Conservation (phyloP, 2,113 vertebrate genomes). For the Epinephelus cyanopodus region DNA sequence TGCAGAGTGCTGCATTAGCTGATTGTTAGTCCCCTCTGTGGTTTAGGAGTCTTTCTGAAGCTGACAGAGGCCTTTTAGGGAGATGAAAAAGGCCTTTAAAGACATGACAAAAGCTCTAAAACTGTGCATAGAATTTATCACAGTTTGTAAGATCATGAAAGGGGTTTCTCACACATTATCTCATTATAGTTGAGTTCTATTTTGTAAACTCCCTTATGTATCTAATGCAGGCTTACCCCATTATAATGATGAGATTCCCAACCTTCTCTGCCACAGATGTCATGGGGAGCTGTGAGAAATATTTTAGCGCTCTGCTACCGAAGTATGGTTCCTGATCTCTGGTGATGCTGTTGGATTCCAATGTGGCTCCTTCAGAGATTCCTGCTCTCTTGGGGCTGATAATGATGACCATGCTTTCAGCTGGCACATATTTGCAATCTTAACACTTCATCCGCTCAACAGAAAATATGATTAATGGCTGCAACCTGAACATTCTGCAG, state of each 20-base stretch:
- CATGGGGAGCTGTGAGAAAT: background rate
- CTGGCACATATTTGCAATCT: constrained; percentile 40
- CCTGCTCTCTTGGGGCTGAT: constrained; percentile 27
- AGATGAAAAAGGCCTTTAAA: constrained; percentile 18
- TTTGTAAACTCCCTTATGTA: constrained; percentile 4
- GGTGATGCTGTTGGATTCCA: constrained; percentile 22
- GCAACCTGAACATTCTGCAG: background rate
- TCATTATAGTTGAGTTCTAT: constrained; percentile 20
- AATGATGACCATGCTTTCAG: constrained; percentile 45
- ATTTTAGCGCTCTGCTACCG: background rate
- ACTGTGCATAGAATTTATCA: background rate
- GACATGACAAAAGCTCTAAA: constrained; percentile 24
- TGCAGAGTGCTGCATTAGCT: constrained; percentile 7
- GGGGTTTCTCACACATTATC: constrained; percentile 16
- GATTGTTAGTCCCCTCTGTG: constrained; percentile 30
- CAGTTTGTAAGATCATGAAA: background rate
- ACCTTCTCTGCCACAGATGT: background rate
- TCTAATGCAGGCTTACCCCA: background rate
- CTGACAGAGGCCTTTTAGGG: constrained; percentile 36
- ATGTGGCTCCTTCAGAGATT: constrained; percentile 14
- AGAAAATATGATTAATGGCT: constrained; percentile 41
- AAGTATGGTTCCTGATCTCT: background rate
- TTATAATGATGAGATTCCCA: constrained; percentile 7
- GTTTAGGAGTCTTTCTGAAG: constrained; percentile 52
- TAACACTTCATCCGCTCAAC: constrained; percentile 47